Percentiles rank a stretch among this genome's conserved stretches.
These are phyloP conservation scores for Pitangus sulphuratus DNA, from an alignment of 2,797 vertebrate species.

Conservation along the genomic window DNA sequence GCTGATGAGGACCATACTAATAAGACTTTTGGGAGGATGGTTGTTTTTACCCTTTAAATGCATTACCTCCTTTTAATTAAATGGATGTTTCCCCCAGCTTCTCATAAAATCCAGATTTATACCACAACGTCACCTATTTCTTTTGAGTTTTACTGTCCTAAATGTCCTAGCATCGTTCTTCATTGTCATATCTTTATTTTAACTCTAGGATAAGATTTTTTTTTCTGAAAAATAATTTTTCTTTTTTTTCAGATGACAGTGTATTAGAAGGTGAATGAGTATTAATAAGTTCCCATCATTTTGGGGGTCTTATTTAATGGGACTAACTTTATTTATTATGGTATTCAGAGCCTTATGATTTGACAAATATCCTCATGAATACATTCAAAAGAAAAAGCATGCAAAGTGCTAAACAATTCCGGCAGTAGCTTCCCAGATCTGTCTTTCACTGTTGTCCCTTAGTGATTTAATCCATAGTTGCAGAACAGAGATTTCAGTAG, in stretches of 20 bases:
- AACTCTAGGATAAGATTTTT: neutral
- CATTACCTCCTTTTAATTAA: neutral
- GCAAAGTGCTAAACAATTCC: neutral
- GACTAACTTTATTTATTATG: neutral
- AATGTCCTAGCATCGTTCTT: neutral
- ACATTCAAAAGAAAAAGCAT: neutral
- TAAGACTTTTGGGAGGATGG: neutral
- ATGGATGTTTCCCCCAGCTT: neutral
- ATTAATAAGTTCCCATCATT: neutral
- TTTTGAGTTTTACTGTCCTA: neutral
- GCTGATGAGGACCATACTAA: neutral
- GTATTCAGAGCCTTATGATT: neutral
- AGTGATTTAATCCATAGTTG: neutral
- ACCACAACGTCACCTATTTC: neutral
- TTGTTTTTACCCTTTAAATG: neutral
- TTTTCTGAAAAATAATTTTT: neutral
- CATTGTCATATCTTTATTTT: neutral
- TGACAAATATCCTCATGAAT: neutral
- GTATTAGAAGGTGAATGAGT: neutral
- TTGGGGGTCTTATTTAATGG: neutral
- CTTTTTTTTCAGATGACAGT: neutral
- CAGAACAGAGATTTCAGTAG: neutral
- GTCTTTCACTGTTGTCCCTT: neutral
- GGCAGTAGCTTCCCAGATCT: neutral
- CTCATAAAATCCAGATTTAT: neutral